A percentile compares a stretch with the other conserved stretches of the same genome.
phyloP scores from a whole-genome alignment of 2,888 invertebrate species.

The Drepana falcataria region DNA sequence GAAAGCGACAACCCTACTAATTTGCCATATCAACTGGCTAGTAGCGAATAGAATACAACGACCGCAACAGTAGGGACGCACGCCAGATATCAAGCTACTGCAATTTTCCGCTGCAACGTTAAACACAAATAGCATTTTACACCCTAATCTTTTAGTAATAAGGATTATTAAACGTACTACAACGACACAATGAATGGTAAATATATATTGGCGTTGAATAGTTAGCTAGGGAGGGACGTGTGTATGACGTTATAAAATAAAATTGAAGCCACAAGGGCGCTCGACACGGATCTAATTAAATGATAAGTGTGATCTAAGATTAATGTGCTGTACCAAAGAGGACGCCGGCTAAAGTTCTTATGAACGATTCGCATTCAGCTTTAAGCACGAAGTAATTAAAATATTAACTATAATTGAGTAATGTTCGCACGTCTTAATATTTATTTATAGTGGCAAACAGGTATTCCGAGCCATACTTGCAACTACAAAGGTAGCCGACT shows the following conservation, averaged over 20 bases:
- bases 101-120: conserved; percentile 20
- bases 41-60: conserved; percentile 55
- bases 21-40: conserved; percentile 62
- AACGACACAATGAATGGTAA: conserved; percentile 10
- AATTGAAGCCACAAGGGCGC: conserved; percentile 73
- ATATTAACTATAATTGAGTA: not conserved
- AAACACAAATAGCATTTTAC: conserved; percentile 21
- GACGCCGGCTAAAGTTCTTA: conserved; percentile 44
- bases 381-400: conserved; percentile 25
- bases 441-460: not conserved
- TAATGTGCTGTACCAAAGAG: conserved; percentile 60
- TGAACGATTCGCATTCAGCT: conserved; percentile 37
- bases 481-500: too few species aligned
- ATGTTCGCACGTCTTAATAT: not conserved
- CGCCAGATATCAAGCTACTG: conserved; percentile 37
- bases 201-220: conserved; percentile 36
- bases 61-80: conserved; percentile 52
- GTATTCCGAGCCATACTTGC: not conserved
- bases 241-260: conserved; percentile 78
- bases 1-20: conserved; percentile 54
- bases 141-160: conserved; percentile 16
- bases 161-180: conserved; percentile 12
- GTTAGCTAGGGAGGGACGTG: conserved; percentile 67
- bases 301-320: conserved; percentile 75
- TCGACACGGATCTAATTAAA: conserved; percentile 75